Evolutionary conservation across 1,140 invertebrate genomes (phyloP), one percentile per base, ranked within the genome.

Genomic region (Calycopis cecrops): DNA sequence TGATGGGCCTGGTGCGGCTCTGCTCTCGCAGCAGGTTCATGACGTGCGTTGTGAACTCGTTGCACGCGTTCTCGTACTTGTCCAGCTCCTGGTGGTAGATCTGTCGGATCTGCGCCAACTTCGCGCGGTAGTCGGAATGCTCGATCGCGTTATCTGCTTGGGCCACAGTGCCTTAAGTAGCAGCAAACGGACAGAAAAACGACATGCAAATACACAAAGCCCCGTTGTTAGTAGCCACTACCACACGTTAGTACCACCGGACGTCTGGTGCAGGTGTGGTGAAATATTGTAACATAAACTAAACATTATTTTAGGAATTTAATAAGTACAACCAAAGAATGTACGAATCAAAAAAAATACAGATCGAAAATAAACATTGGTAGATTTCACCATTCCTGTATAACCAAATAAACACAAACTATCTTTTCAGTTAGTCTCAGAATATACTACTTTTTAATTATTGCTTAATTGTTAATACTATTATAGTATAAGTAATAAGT

Each of bases 21-120:
- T 99, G 99, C 88, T 99, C 99, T 57, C 97, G 91, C 48, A 99
- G 90, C 52, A 99, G 89, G 86, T 99, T 99, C 93, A 99, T 98
- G 28, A 99, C 99, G 88, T 99, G 99, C 9, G 97, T 99, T 48
- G 98, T 99, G 87, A 99, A 99, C 90, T 99, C 98, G 85, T 98
- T 98, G 90, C 99, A 99, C 4, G 98, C 98, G 92, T 99, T 92
- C 90, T 99, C 98, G 79, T 99, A 99, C 92, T 99, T 99, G 88
- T 99, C 97, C 62, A 99, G 88, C 88, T 99, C 98, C 86, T 99
- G 97, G 86, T 99, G 98, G 88, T 99, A 99, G 66, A 99, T 99
- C 88, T 98, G 96, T 65, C 99, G 91, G 84, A 99, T 99, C 90
- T 99, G 98, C n/a, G 97, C 95, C 69, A 99, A 90, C 89, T 99